Evolutionary conservation across 2,797 vertebrate genomes (phyloP), one percentile per base, ranked within the genome.

Genomic region (Lycodopsis pacificus): DNA sequence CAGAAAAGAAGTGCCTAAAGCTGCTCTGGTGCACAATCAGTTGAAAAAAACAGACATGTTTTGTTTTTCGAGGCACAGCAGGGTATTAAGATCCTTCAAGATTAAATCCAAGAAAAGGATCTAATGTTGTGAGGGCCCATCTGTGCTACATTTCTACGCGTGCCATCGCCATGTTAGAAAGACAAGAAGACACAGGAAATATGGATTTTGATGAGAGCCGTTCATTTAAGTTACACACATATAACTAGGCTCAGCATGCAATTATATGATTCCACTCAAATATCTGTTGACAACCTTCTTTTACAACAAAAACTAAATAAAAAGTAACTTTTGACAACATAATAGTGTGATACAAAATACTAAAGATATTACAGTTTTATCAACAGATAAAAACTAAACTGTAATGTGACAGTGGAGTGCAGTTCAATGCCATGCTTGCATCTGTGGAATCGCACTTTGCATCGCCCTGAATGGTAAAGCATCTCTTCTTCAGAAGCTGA

Each of bases 71-170:
- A 61, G 25, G 62, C 40, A 59, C 77, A 73, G 78, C 77, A 73
- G 64, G 80, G 22, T 58, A 32, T 73, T 53, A 53, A 73, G 61
- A 71, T 73, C 42, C 36, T 61, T 71, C 38, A 57, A 71, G 65
- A 84, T 78, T 66, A 69, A 57, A 68, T 78, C 73, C 67, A 73
- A 79, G 61, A 65, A 63, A 51, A 65, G 10, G 44, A 65, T 79
- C 30, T 77, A 56, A 82, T 77, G 48, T 38, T 66, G 68, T 73
- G 57, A 77, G 48, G 54, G 65, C 48, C 25, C 71, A 71, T 84
- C 54, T 75, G 77, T 75, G 81, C 66, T 58, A 22, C 61, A 73
- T 59, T 76, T 32, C 65, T 77, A 7, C 1, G 10, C 19, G 19
- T 56, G 19, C 63, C 38, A 72, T 64, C 48, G 10, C 12, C 36